phyloP scores from a whole-genome alignment of 2,113 vertebrate genomes.

The Notothenia rossii region DNA sequence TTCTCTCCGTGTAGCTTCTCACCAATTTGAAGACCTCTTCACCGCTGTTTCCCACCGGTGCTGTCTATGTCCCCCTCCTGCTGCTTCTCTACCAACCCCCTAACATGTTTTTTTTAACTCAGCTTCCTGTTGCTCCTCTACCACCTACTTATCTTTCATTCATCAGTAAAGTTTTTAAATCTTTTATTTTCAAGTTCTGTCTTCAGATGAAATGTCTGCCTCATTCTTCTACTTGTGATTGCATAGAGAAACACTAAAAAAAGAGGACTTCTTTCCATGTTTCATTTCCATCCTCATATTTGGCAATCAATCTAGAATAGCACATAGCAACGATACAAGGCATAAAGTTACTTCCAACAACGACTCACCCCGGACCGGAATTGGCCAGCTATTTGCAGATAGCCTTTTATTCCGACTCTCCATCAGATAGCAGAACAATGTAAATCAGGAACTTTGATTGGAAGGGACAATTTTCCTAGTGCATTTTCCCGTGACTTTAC shows the following conservation, averaged over 20 bases:
- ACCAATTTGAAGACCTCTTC: slow-evolving; percentile 18
- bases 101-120: slow-evolving; percentile 5
- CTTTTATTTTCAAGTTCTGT: neutral
- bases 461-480: slow-evolving; percentile 40
- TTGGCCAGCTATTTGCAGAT: slow-evolving; percentile 34
- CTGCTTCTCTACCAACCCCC: slow-evolving; percentile 15
- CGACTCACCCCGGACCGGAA: slow-evolving; percentile 11
- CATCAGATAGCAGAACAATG: slow-evolving; percentile 72
- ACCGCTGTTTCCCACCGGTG: slow-evolving; percentile 16
- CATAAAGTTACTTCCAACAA: slow-evolving; percentile 40
- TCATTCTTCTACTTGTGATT: neutral
- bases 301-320: slow-evolving; percentile 28
- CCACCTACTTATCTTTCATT: neutral
- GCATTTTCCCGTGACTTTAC: slow-evolving; percentile 24
- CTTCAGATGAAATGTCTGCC: neutral
- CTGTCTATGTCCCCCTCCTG: slow-evolving; percentile 18
- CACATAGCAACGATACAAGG: slow-evolving; percentile 33
- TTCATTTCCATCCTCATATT: slow-evolving; percentile 36
- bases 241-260: slow-evolving; percentile 10
- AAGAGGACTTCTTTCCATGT: slow-evolving; percentile 23
- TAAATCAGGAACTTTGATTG: slow-evolving; percentile 60
- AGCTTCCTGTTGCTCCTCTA: slow-evolving; percentile 21
- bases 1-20: slow-evolving; percentile 23
- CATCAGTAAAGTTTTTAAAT: neutral
- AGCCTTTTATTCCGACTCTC: slow-evolving; percentile 29